phyloP scores from a whole-genome alignment of 2,888 invertebrate genomes.

The Ceraclea dissimilis region DNA sequence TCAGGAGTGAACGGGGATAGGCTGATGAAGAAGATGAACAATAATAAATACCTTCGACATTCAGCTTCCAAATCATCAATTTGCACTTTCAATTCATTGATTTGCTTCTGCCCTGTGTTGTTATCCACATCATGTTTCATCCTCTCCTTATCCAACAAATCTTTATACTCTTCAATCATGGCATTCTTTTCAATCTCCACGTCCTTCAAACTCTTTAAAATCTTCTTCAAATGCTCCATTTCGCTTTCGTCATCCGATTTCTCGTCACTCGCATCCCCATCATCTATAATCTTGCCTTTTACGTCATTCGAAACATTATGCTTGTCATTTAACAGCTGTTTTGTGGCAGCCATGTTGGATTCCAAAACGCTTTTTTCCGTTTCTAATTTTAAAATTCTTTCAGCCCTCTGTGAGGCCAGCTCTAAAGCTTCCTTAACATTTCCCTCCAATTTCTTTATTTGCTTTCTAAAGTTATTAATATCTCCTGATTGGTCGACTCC shows the following conservation, averaged over 20 bases:
- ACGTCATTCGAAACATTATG: slow-evolving; percentile 21
- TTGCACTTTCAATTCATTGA: slow-evolving; percentile 31
- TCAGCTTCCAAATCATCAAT: slow-evolving; percentile 37
- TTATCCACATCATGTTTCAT: slow-evolving; percentile 38
- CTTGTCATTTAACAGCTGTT: slow-evolving; percentile 33
- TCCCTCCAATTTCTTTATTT: slow-evolving; percentile 26
- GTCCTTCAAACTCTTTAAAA: slow-evolving; percentile 37
- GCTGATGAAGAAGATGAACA: too few species aligned
- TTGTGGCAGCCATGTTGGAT: slow-evolving; percentile 33
- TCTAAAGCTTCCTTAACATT: slow-evolving; percentile 31
- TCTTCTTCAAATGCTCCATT: slow-evolving; percentile 30
- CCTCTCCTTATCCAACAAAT: slow-evolving; percentile 45
- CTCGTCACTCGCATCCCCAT: slow-evolving; percentile 34
- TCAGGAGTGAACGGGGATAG: too few species aligned
- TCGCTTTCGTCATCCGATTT: slow-evolving; percentile 36
- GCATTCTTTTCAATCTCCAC: slow-evolving; percentile 41
- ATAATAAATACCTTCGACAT: slow-evolving; percentile 32
- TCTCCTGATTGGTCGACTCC: neutral
- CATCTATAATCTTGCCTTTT: slow-evolving; percentile 31
- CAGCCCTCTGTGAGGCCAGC: slow-evolving; percentile 35
- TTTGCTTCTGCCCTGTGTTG: slow-evolving; percentile 20
- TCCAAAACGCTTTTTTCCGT: slow-evolving; percentile 37
- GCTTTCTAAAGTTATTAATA: slow-evolving; percentile 26
- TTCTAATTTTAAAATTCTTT: slow-evolving; percentile 35
- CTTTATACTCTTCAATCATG: slow-evolving; percentile 44